These are phyloP conservation scores for Drosophila fuyamai DNA, from an alignment of 1,140 invertebrate species.

Conservation along the genomic window DNA sequence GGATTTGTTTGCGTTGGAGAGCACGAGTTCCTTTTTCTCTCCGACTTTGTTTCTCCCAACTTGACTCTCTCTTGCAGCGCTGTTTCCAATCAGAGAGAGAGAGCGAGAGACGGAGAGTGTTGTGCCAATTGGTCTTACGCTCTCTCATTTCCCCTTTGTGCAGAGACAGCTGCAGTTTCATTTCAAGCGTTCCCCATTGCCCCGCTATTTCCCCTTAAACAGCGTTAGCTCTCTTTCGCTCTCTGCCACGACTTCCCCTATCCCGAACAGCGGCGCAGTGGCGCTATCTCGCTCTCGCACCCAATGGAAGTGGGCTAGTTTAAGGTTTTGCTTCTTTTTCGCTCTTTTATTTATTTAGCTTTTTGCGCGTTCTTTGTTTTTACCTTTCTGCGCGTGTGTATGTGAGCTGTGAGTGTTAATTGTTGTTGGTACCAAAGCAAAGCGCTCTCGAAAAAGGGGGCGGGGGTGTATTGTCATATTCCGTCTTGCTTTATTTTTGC, in stretches of 20 bases:
- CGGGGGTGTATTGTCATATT: constrained; percentile 42
- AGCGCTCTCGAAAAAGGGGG: constrained; percentile 10
- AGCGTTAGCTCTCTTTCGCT: constrained; percentile 19
- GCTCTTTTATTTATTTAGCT: constrained; percentile 18
- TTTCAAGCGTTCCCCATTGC: constrained; percentile 20
- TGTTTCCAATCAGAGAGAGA: constrained; percentile 31
- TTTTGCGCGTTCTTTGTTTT: constrained; percentile 30
- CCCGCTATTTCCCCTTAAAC: constrained; percentile 44
- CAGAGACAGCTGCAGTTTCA: constrained; percentile 49
- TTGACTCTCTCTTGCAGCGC: constrained; percentile 5
- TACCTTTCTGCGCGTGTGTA: constrained; percentile 15
- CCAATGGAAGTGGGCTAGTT: constrained; percentile 65
- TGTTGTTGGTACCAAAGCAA: constrained; percentile 41
- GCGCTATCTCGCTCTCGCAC: constrained; percentile 55
- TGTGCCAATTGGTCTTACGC: constrained; percentile 33
- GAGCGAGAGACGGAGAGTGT: constrained; percentile 21
- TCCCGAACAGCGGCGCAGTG: constrained; percentile 24
- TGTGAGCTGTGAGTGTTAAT: constrained; percentile 29
- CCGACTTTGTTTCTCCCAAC: constrained; percentile 10
- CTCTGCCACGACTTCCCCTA: constrained; percentile 38
- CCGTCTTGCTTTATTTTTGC: constrained; percentile 56
- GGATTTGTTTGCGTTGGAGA: constrained; percentile 43
- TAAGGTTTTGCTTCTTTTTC: constrained; percentile 23
- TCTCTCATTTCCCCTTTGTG: constrained; percentile 50
- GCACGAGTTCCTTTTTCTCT: constrained; percentile 6